Conservation (phyloP, 2,113 vertebrate genomes). For the Herpetotheres cachinnans region DNA sequence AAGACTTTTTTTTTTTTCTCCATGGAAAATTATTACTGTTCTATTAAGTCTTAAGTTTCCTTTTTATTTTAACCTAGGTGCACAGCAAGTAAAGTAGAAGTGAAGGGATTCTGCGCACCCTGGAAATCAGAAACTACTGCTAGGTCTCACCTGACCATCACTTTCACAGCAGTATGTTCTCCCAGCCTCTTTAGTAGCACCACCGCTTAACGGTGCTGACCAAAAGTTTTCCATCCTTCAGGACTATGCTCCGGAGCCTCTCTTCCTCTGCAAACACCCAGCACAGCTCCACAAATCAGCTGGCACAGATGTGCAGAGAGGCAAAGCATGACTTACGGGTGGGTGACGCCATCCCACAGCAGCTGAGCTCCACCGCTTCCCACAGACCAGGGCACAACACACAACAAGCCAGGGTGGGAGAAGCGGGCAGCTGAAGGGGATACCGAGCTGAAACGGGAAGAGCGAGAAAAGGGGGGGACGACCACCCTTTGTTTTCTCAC, state of each 20-base stretch:
- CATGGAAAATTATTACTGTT: neutral
- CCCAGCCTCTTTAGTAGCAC: neutral
- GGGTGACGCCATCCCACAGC: neutral
- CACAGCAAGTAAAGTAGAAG: neutral
- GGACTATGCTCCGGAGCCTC: neutral
- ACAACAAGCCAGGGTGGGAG: accelerated
- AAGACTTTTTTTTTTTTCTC: neutral
- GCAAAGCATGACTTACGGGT: neutral
- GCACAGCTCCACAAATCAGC: neutral
- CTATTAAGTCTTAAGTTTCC: neutral
- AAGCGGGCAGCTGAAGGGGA: accelerated
- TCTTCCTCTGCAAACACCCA: neutral
- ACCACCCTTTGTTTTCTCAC: neutral
- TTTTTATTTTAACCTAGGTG: neutral
- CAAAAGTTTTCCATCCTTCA: neutral
- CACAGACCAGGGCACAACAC: neutral
- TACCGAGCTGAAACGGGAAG: neutral
- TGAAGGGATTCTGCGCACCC: neutral
- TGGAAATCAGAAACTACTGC: neutral
- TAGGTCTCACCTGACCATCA: neutral
- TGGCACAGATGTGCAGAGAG: accelerated
- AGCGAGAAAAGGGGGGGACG: accelerated
- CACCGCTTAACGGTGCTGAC: neutral
- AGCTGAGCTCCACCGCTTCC: neutral
- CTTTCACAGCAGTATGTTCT: neutral